These are phyloP conservation scores for Brienomyrus brachyistius DNA, from an alignment of 2,113 vertebrate species.

Conservation along the genomic window DNA sequence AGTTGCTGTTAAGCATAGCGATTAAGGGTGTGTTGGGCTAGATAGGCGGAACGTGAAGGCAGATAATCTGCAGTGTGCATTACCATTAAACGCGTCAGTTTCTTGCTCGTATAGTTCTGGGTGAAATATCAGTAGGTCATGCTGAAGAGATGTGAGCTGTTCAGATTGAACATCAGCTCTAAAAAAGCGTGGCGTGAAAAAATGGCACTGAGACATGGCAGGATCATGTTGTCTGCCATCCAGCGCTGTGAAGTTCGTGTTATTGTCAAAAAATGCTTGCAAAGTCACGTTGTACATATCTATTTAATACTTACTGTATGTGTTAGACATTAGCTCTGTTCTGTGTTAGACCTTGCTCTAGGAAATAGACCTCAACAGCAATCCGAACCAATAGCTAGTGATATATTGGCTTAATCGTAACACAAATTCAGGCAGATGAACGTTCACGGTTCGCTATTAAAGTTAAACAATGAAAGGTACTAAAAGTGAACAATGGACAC, in stretches of 20 bases:
- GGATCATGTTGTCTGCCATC: not conserved
- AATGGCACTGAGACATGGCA: not conserved
- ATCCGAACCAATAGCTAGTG: not conserved
- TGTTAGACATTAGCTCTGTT: not conserved
- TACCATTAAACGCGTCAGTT: not conserved
- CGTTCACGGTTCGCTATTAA: not conserved
- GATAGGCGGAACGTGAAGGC: not conserved
- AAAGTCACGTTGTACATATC: not conserved
- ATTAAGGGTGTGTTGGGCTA: not conserved
- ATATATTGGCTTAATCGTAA: not conserved
- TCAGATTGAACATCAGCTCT: not conserved
- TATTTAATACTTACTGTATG: not conserved
- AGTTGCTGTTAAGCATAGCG: not conserved
- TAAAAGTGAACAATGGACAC: not conserved
- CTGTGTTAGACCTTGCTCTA: not conserved
- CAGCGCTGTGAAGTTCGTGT: not conserved
- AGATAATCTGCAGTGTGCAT: not conserved
- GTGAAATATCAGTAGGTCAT: not conserved
- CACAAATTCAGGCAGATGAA: not conserved
- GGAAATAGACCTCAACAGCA: not conserved
- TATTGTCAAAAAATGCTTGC: not conserved
- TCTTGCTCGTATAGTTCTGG: not conserved
- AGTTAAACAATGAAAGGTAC: not conserved
- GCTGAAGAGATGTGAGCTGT: not conserved
- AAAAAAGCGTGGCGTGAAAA: not conserved